Evolutionary conservation across 2,888 invertebrate genomes (phyloP).

Genomic region (Celastrina argiolus): DNA sequence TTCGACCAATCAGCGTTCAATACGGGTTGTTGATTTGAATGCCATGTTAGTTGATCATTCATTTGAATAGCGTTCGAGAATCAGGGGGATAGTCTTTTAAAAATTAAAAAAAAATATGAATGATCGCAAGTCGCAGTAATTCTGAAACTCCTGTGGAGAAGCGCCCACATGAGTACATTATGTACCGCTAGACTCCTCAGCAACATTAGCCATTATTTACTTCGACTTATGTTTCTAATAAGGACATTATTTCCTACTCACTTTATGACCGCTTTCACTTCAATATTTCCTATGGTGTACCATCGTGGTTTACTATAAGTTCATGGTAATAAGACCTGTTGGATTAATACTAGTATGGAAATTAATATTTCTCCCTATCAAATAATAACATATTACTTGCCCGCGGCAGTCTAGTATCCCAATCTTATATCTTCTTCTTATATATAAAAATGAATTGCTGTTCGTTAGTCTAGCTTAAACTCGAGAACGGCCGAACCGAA

Average conservation of each 20-base stretch:
- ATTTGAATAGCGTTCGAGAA: no score
- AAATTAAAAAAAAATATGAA: not conserved
- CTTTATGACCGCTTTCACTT: not conserved
- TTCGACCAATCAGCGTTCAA: no score
- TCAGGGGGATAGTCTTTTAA: not conserved
- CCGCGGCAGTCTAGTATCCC: no score
- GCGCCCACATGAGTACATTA: conserved; percentile 4
- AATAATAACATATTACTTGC: not conserved
- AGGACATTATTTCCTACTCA: conserved; percentile 11
- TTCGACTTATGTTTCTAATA: conserved; percentile 9
- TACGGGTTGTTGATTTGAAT: no score
- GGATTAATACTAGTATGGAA: not conserved
- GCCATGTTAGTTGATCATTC: no score
- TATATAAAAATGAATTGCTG: no score
- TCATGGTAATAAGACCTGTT: not conserved
- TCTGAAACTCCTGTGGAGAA: not conserved
- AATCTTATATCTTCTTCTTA: no score
- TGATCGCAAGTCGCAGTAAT: not conserved
- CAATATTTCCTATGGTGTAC: not conserved
- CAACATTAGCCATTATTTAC: conserved; percentile 14
- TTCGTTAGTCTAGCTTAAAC: no score
- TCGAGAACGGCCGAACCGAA: no score
- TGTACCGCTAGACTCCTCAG: conserved; percentile 10
- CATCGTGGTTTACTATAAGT: not conserved
- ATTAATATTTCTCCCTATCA: not conserved